Percentiles rank a stretch among this genome's conserved stretches.
Evolutionary conservation across 2,888 invertebrate species (phyloP).

Genomic region (Ennomos erosarius): DNA sequence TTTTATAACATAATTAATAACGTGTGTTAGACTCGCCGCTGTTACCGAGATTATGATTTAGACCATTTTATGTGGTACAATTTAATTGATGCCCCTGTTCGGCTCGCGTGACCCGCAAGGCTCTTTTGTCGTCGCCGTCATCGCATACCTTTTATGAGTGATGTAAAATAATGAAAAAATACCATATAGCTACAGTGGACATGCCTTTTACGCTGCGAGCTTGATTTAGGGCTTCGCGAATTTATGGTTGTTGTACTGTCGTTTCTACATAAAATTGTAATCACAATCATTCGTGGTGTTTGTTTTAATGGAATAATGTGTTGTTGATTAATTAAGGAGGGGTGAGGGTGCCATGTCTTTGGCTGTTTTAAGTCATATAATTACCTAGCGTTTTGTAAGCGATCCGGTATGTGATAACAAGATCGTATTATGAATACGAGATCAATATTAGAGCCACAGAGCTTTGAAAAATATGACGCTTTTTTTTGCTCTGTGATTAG

Average conservation of each 20-base stretch:
- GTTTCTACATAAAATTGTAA: slow-evolving; percentile 48
- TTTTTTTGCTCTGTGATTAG: too few species aligned
- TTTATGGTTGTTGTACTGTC: slow-evolving; percentile 54
- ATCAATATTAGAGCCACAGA: too few species aligned
- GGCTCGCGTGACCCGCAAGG: slow-evolving; percentile 66
- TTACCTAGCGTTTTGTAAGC: too few species aligned
- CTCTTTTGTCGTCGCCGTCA: slow-evolving; percentile 71
- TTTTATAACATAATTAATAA: slow-evolving; percentile 85
- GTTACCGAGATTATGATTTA: slow-evolving; percentile 77
- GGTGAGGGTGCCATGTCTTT: slow-evolving; percentile 6
- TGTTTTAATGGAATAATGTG: slow-evolving; percentile 31
- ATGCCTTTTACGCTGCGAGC: slow-evolving; percentile 57
- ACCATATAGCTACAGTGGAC: slow-evolving; percentile 48
- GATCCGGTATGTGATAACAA: too few species aligned
- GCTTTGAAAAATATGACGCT: too few species aligned
- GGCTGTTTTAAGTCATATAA: too few species aligned
- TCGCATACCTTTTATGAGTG: slow-evolving; percentile 77
- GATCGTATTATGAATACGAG: too few species aligned
- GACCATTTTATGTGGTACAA: slow-evolving; percentile 75
- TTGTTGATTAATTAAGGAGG: slow-evolving; percentile 15
- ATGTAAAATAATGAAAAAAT: slow-evolving; percentile 82
- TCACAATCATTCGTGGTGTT: slow-evolving; percentile 43
- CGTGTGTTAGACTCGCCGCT: slow-evolving; percentile 60
- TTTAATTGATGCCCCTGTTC: slow-evolving; percentile 72
- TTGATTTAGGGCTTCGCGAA: slow-evolving; percentile 68